These are phyloP conservation scores for Chaetodon trifasciatus DNA, from an alignment of 2,797 vertebrate genomes.

Conservation along the genomic window DNA sequence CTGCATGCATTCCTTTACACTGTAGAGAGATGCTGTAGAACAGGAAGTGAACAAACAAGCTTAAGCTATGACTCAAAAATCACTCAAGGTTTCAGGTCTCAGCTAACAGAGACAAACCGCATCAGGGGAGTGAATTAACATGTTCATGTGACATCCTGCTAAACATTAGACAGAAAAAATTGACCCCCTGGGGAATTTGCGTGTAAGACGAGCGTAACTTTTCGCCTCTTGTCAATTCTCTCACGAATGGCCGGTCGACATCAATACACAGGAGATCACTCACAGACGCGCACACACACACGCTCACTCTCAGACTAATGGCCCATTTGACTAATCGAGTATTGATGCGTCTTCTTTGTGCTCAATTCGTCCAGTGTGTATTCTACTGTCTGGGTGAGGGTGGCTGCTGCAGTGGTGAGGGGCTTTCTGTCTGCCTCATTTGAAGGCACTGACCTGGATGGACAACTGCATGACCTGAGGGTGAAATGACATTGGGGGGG, in stretches of 20 bases:
- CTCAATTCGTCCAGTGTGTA: constrained; percentile 61
- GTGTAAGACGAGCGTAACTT: constrained; percentile 22
- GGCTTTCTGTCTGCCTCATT: constrained; percentile 61
- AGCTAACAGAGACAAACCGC: neutral
- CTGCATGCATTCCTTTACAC: constrained; percentile 24
- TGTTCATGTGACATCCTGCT: constrained; percentile 4
- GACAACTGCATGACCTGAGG: constrained; percentile 64
- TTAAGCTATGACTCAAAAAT: constrained; percentile 16
- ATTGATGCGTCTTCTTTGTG: constrained; percentile 57
- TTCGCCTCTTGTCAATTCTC: constrained; percentile 55
- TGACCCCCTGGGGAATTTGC: constrained; percentile 41
- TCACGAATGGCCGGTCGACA: constrained; percentile 41
- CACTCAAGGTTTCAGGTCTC: constrained; percentile 27
- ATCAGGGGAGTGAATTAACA: constrained; percentile 4
- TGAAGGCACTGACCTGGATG: constrained; percentile 79
- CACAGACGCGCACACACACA: constrained; percentile 1
- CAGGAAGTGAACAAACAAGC: constrained; percentile 35
- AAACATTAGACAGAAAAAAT: constrained; percentile 23
- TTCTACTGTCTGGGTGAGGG: constrained; percentile 57
- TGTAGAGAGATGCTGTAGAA: constrained; percentile 18
- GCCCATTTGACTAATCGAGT: constrained; percentile 68
- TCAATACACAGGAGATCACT: constrained; percentile 47
- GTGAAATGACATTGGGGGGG: constrained; percentile 44
- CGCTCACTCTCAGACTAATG: constrained; percentile 48
- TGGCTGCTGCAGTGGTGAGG: constrained; percentile 10